phyloP scores from a whole-genome alignment of 2,888 invertebrate genomes.

The Spilarctia lutea region DNA sequence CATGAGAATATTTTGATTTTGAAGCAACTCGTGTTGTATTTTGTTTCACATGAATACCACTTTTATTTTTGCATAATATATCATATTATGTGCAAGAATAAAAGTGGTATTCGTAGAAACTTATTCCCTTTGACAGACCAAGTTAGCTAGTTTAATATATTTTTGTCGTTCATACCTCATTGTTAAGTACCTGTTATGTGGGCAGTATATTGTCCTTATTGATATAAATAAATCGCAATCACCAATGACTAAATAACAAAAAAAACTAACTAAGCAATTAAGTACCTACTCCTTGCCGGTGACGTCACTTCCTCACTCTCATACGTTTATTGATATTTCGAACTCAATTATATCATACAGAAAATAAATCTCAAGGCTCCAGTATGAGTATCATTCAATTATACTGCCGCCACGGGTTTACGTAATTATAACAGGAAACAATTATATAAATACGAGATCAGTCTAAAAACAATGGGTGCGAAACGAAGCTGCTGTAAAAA shows the following conservation, averaged over 20 bases:
- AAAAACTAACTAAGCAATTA: neutral
- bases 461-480: slow-evolving; percentile 6
- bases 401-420: slow-evolving; percentile 3
- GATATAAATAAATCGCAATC: neutral
- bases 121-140: too few relatives aligned
- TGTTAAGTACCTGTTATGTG: neutral
- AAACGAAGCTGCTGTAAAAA: slow-evolving; percentile 25
- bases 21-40: too few relatives aligned
- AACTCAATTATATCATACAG: neutral
- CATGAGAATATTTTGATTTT: neutral
- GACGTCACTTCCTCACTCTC: neutral
- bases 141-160: neutral
- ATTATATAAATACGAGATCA: slow-evolving; percentile 6
- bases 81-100: too few relatives aligned
- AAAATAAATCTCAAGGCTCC: slow-evolving; percentile 2
- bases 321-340: neutral
- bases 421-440: slow-evolving; percentile 8
- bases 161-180: neutral
- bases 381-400: slow-evolving; percentile 5
- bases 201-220: neutral
- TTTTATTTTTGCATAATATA: too few relatives aligned
- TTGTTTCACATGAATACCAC: too few relatives aligned
- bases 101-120: too few relatives aligned
- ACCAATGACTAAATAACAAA: neutral
- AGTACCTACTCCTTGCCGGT: neutral